Evolutionary conservation across 2,797 vertebrate genomes (phyloP), one percentile per base, ranked within the genome.

Genomic region (Rhinophrynus dorsalis): DNA sequence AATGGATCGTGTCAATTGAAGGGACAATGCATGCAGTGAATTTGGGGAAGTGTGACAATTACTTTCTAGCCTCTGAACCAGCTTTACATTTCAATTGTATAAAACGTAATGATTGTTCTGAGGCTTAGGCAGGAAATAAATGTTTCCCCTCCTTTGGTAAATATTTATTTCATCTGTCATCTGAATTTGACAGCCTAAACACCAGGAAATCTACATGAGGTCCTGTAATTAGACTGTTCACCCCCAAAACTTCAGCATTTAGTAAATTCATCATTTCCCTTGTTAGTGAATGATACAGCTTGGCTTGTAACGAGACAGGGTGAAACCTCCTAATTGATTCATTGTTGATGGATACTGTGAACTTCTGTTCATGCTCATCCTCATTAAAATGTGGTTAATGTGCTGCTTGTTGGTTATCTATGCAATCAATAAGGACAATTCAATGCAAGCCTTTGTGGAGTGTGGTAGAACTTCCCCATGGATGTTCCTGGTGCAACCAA

Each of bases 41-140:
- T 89, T 81, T 84, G 87, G 90, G 90, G 91, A 93, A 93, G 89
- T 92, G 89, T 92, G 91, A 91, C 92, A 92, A 91, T 92, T 90
- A 86, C 81, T 82, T 73, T 83, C 88, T 88, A 89, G 88, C 83
- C 84, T 74, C 48, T 87, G 86, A 87, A 70, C 76, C 12, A 44
- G 66, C 42, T 37, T 17, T n/a, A 54, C 52, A 18, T 18, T 61
- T 76, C 67, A 75, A 66, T 27, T 51, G 77, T 85, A 82, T 87
- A 83, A 76, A 80, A 83, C 80, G 82, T 89, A 88, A 90, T n/a
- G 87, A 90, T 92, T 93, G 88, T 92, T 92, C 82, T 83, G 77
- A 30, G 66, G 75, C 75, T 54, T 58, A 73, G 82, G 83, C 79
- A 85, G 89, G 88, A 93, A 92, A 91, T 85, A 83, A 87, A 86